Evolutionary conservation across 2,797 vertebrate species (phyloP), one percentile per base, ranked within the genome.

Genomic region (Salarias fasciatus): DNA sequence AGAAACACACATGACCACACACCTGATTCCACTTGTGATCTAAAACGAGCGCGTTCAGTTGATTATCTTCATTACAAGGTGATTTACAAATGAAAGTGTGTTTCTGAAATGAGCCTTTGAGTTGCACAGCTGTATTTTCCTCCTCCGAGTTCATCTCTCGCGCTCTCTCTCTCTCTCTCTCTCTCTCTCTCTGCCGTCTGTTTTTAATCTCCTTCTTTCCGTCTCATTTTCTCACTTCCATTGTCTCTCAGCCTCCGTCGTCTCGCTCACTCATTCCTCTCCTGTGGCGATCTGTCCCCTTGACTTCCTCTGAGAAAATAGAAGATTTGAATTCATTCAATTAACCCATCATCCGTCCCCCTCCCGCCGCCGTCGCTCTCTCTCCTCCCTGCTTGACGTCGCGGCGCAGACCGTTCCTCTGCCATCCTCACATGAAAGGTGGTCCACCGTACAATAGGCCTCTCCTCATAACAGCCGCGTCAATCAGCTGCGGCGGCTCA

Each of bases 251-350:
- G 44, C 28, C 15, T 42, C 33, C 33, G 6, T 35, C 9, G 29
- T 69, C 56, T 18, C 50, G 49, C 45, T 38, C 12, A 0, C 18
- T 58, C 48, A 0, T 29, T 57, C 33, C 33, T 58, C 56, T 75
- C 69, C 58, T 5, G 47, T 57, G 60, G 73, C 15, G 44, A 49
- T 55, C 43, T 9, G 69, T 74, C 62, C 45, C 43, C 44, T 71
- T 29, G 50, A 52, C 45, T 67, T 68, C 35, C 52, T 61, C 40
- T 0, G 8, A 53, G 59, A 60, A 69, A 69, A 76, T 30, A 24
- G 10, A 36, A 70, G 68, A 80, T 79, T 51, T 40, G 12, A 76
- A 75, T 67, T 35, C 14, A 58, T 74, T 79, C 63, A 83, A 75
- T 86, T 85, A 86, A 76, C 48, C 64, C 47, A 50, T 69, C 59